Evolutionary conservation across 2,888 invertebrate species (phyloP), one percentile per base, ranked within the genome.

Genomic region (Adelphocoris suturalis): DNA sequence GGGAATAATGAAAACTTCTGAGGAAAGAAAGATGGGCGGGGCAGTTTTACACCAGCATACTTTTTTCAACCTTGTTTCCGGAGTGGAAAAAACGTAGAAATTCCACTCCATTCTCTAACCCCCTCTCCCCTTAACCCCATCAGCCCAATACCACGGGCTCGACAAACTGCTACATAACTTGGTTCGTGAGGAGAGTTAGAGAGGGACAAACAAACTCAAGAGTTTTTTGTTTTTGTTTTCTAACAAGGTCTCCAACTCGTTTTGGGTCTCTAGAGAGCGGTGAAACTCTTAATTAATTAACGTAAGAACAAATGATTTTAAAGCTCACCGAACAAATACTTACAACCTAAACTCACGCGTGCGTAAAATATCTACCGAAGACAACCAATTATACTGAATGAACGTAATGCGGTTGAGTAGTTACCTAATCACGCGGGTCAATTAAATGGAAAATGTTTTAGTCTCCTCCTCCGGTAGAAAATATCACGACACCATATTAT

Each of bases 1-100:
- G 86, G 86, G 86, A 86, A 86, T 86, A 86, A 86, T 86, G 86
- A 75, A 86, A 86, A 86, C 86, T 86, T 86, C 86, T 86, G 86
- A 52, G 52, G 52, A 23, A 82, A 52, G 82, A 82, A 82, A 82
- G 47, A 82, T 82, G 82, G 47, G 82, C 19, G 82, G 82, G 82
- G 48, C 81, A 14, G 46, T 82, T 82, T 82, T 27, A 37, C 37
- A 78, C 46, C 78, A 16, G n/a, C 47, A 37, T 19, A 46, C 46
- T 78, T 47, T 16, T 78, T 78, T 78, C 47, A 37, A 78, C 78
- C 78, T 78, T 78, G 78, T 78, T 78, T 78, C 28, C 37, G 46
- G 78, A 23, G 85, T 61, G 46, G 23, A 85, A 61, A 57, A 37
- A 85, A 61, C 52, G 57, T 61, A 37, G 61, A n/a, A 82, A 48